Evolutionary conservation across 2,113 vertebrate genomes (phyloP), one percentile per base, ranked within the genome.

Genomic region (Myrmecophaga tridactyla): DNA sequence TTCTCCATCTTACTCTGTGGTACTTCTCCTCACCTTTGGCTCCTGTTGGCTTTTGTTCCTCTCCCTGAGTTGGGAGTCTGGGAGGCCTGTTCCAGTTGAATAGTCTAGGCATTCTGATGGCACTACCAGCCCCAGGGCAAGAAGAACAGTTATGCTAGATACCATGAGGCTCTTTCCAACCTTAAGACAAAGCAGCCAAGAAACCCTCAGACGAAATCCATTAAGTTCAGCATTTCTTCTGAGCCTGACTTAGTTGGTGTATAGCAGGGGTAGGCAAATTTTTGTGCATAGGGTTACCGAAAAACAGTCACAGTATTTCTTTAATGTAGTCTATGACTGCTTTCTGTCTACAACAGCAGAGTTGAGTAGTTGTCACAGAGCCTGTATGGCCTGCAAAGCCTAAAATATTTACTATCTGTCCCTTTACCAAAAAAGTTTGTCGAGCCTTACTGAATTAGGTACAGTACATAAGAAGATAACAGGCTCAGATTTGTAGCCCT

Each of bases 221-320:
- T 5, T 58, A 56, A 60, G 12, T 27, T 48, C 70, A 86, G 5
- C 62, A 39, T 83, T 89, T 86, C 83, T 89, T 86, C 62, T 82
- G 70, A 91, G 36, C 23, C 63, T 80, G 5, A 60, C 39, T 92
- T n/a, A 29, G 4, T n/a, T 69, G 39, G 21, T 67, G 0, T 58
- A 15, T 58, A 10, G 48, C 58, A 73, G 11, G 7, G 12, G 12
- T 78, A 6, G 70, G 80, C 75, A 86, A 27, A 80, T 58, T n/a
- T n/a, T n/a, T n/a, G n/a, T n/a, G n/a, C n/a, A n/a, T n/a, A n/a
- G 65, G 86, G 95, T 89, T 86, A 85, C 41, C 89, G 76, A 93
- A 93, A 73, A 39, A 58, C 27, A 56, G 36, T 34, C 90, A 77
- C 36, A 36, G 14, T 73, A 41, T 93, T 86, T 78, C 69, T 86